Evolutionary conservation across 30 jellyfish, hydroid and myxozoan species (phyloP), one percentile per base, ranked within the genome.

Genomic region (Pseudorhiza aurosa): DNA sequence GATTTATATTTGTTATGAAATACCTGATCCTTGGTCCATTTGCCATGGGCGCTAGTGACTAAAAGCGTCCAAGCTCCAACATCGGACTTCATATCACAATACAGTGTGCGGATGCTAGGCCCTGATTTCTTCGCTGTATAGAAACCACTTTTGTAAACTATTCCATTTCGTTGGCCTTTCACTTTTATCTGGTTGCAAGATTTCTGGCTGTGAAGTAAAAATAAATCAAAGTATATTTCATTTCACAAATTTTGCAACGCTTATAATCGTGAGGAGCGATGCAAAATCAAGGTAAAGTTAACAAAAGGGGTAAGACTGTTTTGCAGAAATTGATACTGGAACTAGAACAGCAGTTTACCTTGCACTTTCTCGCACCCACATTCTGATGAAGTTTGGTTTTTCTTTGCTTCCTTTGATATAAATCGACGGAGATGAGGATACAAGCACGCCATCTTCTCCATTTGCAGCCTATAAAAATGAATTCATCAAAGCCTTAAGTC

Each of bases 11-110:
- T 50, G 29, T 6, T 6, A 4, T 28, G 9, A 59, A 6, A 6
- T 42, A 93, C 99, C 94, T 87, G 96, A 0, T 75, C 82, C 27
- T 58, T 44, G 19, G 96, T 82, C 99, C 99, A 93, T 10, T 88
- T 86, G 42, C 89, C 89, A 35, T 69, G 67, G 1, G 68, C 88
- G 68, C 96, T 65, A 12, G 99, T 74, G 24, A 93, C 97, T 2
- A 93, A 70, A 46, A 93, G 85, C 1, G 99, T 93, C 99, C 99
- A 93, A 2, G 87, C 99, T 4, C 86, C 84, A 6, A 25, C 59
- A 27, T 67, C 75, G 24, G 91, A 78, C 24, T 92, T 60, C 99
- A 93, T 93, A 70, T 93, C 99, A 63, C 99, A 93, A 49, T 93
- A 93, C 1, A 87, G 96, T 0, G 96, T 89, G 14, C 68, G 62